These are phyloP conservation scores for Spodoptera littoralis DNA, from an alignment of 2,888 invertebrate species.

Conservation along the genomic window DNA sequence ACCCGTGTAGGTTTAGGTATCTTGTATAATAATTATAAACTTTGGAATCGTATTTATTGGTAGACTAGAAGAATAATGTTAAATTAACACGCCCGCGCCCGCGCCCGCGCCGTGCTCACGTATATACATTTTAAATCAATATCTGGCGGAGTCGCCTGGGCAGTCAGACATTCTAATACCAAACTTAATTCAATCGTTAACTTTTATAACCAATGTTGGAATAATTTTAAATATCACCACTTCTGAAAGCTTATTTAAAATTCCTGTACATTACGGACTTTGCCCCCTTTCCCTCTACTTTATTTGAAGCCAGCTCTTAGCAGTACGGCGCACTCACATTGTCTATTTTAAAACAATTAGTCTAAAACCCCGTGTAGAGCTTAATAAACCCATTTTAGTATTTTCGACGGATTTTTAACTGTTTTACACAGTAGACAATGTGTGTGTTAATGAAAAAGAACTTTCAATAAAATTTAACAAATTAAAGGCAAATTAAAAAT, in stretches of 20 bases:
- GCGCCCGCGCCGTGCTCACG: conserved; percentile 1
- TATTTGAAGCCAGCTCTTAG: background rate
- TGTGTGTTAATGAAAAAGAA: conserved; percentile 8
- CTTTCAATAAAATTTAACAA: background rate
- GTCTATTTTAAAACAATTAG: conserved; percentile 64
- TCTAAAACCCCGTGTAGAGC: conserved; percentile 74
- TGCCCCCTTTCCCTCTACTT: conserved; percentile 20
- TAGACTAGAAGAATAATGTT: conserved; percentile 42
- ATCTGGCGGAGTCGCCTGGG: conserved; percentile 23
- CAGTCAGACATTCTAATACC: conserved; percentile 9
- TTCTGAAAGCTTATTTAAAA: conserved; percentile 12
- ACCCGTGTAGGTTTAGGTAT: conserved; percentile 44
- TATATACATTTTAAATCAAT: conserved; percentile 12
- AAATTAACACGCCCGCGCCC: conserved; percentile 23
- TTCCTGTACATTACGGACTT: conserved; percentile 40
- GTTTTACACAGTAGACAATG: conserved; percentile 44
- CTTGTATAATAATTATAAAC: conserved; percentile 40
- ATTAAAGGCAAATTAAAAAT: conserved; percentile 9
- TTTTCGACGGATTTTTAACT: conserved; percentile 65
- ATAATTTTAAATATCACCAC: background rate
- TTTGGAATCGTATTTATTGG: conserved; percentile 55
- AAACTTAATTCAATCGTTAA: conserved; percentile 4
- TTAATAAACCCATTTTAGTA: conserved; percentile 70
- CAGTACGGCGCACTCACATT: conserved; percentile 43
- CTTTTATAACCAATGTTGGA: background rate